These are phyloP conservation scores for Ecdyonurus torrentis DNA, from an alignment of 2,888 invertebrate genomes.

Conservation along the genomic window DNA sequence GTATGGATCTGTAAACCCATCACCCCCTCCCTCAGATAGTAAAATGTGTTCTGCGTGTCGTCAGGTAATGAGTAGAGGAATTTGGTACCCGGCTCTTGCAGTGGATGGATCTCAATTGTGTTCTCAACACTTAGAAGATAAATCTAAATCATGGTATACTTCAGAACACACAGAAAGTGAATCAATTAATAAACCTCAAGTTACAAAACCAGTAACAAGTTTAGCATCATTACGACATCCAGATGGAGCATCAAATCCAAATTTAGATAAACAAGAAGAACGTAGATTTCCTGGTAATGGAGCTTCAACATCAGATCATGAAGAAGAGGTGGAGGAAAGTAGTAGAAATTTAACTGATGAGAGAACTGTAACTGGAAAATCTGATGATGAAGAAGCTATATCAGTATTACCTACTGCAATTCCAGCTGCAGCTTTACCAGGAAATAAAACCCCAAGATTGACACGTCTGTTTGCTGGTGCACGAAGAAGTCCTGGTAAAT, in stretches of 20 bases:
- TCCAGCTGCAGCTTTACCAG: conserved; percentile 26
- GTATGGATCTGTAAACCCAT: conserved; percentile 28
- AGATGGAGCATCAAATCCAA: conserved; percentile 86
- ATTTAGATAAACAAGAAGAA: conserved; percentile 50
- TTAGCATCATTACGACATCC: conserved; percentile 68
- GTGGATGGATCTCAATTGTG: background rate
- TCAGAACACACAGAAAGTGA: background rate
- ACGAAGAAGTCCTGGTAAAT: conserved; percentile 9
- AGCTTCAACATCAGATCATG: conserved; percentile 41
- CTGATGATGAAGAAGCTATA: conserved; percentile 26
- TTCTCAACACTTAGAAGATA: background rate
- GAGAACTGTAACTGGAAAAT: conserved; percentile 25
- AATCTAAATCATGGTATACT: background rate
- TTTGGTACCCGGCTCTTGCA: background rate
- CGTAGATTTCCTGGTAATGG: conserved; percentile 41
- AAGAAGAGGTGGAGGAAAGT: conserved; percentile 21
- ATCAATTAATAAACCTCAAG: background rate
- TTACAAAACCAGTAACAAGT: conserved; percentile 19
- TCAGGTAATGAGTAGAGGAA: background rate
- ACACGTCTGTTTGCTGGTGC: conserved; percentile 12
- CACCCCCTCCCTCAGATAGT: background rate
- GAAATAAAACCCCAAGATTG: conserved; percentile 11
- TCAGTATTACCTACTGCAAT: conserved; percentile 18
- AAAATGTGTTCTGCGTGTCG: background rate
- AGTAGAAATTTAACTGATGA: conserved; percentile 8